These are phyloP conservation scores for Melanostoma mellinum DNA, from an alignment of 2,888 invertebrate genomes.

Conservation along the genomic window DNA sequence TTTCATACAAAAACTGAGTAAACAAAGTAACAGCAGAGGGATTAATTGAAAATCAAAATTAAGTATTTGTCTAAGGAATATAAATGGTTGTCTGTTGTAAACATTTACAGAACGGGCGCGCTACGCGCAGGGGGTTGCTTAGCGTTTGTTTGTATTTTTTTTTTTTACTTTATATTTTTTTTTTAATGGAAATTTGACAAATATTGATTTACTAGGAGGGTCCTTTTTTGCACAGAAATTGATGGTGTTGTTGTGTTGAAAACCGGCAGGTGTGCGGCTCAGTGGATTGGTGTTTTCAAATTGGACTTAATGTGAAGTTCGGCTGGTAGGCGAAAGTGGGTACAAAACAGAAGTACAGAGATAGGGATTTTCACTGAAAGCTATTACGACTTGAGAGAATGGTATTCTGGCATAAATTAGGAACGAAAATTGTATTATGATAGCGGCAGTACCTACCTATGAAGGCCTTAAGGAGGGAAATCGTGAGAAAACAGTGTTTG, in stretches of 20 bases:
- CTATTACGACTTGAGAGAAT: too few species aligned
- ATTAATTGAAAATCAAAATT: conserved; percentile 72
- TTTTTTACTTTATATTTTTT: conserved; percentile 4
- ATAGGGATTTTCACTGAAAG: too few species aligned
- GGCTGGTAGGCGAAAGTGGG: too few species aligned
- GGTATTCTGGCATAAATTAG: too few species aligned
- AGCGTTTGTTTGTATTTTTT: background rate
- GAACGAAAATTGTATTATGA: too few species aligned
- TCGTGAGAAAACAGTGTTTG: too few species aligned
- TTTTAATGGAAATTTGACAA: conserved; percentile 34
- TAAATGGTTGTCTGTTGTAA: conserved; percentile 55
- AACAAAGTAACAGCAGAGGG: conserved; percentile 59
- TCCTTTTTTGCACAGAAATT: conserved; percentile 7
- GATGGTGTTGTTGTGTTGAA: conserved; percentile 21
- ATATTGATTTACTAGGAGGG: conserved; percentile 54
- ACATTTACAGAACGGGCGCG: conserved; percentile 10
- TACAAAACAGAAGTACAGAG: too few species aligned
- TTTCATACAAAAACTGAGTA: conserved; percentile 28
- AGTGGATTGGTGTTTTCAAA: conserved; percentile 16
- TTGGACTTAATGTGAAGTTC: conserved; percentile 17
- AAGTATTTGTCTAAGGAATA: conserved; percentile 68
- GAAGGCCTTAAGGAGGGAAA: too few species aligned
- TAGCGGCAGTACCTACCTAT: too few species aligned
- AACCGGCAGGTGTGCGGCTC: conserved; percentile 51
- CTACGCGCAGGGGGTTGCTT: conserved; percentile 1